Evolutionary conservation across 2,888 invertebrate genomes (phyloP).

Genomic region (Latheticus oryzae): DNA sequence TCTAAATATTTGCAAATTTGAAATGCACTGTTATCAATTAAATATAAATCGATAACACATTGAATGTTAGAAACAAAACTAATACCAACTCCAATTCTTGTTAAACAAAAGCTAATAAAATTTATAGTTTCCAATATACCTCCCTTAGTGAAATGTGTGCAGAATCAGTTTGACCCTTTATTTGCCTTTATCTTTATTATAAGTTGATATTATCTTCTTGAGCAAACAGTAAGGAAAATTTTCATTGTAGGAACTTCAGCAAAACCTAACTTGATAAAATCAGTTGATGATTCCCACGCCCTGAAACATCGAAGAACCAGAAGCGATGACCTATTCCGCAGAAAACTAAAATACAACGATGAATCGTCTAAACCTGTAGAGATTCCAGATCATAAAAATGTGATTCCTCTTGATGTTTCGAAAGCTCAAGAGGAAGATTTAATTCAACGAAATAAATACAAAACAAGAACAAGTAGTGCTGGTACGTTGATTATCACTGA

Average conservation of each 20-base stretch:
- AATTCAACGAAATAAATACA: slow-evolving; percentile 60
- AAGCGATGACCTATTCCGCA: slow-evolving; percentile 58
- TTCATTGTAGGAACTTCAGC: slow-evolving; percentile 32
- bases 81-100: too few species aligned
- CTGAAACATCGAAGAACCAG: slow-evolving; percentile 51
- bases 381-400: slow-evolving; percentile 58
- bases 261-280: slow-evolving; percentile 17
- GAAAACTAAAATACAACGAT: slow-evolving; percentile 56
- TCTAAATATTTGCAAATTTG: too few species aligned
- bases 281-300: slow-evolving; percentile 6
- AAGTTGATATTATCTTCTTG: slow-evolving; percentile 15
- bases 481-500: slow-evolving; percentile 69
- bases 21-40: too few species aligned
- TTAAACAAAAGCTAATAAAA: too few species aligned
- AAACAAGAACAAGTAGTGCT: slow-evolving; percentile 67
- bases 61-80: too few species aligned
- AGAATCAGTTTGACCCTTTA: slow-evolving; percentile 11
- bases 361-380: slow-evolving; percentile 57
- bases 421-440: slow-evolving; percentile 45
- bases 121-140: too few species aligned
- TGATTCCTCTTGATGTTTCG: slow-evolving; percentile 47
- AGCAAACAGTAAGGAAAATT: slow-evolving; percentile 20
- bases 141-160: too few species aligned
- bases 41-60: too few species aligned
- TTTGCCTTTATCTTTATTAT: slow-evolving; percentile 1